Evolutionary conservation across 1,140 invertebrate genomes (phyloP).

Genomic region (Melanaphis sacchari): DNA sequence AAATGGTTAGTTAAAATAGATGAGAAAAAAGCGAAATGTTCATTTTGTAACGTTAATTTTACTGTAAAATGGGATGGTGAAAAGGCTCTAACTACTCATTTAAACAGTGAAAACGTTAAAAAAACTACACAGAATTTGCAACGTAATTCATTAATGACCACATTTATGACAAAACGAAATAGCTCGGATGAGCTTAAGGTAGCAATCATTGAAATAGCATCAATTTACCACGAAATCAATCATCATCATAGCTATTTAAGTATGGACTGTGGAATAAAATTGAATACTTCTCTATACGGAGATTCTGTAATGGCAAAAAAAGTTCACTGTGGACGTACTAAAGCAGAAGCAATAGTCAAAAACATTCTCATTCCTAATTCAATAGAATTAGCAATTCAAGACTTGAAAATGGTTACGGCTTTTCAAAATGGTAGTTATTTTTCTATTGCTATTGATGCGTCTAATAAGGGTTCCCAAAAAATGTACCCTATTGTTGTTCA

Average conservation of each 20-base stretch:
- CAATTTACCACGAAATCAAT: neutral
- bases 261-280: constrained; percentile 19
- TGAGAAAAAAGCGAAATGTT: neutral
- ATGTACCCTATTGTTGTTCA: constrained; percentile 9
- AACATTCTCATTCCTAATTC: neutral
- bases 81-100: constrained; percentile 7
- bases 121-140: neutral
- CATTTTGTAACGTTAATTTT: neutral
- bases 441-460: constrained; percentile 31
- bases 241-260: constrained; percentile 13
- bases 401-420: neutral
- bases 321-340: neutral
- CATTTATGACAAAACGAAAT: neutral
- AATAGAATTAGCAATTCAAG: constrained; percentile 1
- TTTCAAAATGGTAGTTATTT: neutral
- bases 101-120: neutral
- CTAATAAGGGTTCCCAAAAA: constrained; percentile 2
- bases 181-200: neutral
- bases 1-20: neutral
- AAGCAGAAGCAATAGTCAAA: constrained; percentile 9
- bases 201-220: neutral
- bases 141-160: constrained; percentile 12
- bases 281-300: neutral
- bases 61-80: neutral
- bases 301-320: neutral